Base-by-base conservation (phyloP, 2,888 invertebrate genomes). In the Lymantria dispar region DNA sequence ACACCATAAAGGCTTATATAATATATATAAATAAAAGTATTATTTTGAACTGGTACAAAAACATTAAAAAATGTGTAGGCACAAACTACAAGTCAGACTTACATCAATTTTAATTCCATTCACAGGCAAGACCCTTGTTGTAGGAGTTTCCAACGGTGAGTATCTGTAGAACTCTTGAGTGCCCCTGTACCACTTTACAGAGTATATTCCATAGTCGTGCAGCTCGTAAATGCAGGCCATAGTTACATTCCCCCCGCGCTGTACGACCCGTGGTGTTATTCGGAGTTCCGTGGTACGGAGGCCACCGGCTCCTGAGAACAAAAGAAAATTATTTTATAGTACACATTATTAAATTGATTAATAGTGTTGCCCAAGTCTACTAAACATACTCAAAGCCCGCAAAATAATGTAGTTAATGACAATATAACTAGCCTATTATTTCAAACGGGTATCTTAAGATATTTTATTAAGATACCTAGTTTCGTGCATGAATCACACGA, bases 121-220 rank as follows among this genome's bases (percentile, higher is more conserved):
- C 62, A 94, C 93, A 54, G 94, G 93, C 79, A 95, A 94, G 62
- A 94, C 93, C 86, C 95, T 96, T 15, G 94, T 95, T 36, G 93
- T 92, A 5, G 96, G 95, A 46, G 86, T 86, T 73, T 96, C 96
- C 59, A 94, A 92, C 9, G 97, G 96, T 10, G 95, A 94, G 80
- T 94, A 97, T 69, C 96, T 93, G 86, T 96, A 97, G 89, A 97
- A 97, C 90, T 97, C 97, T 73, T 94, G 93, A 64, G 89, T 92
- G 40, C 96, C 97, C 68, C 94, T 94, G 91, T 96, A 97, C 95
- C 96, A 97, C 92, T 96, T 96, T 52, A 97, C 95, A 0, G 96
- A 94, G 84, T 97, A 97, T 50, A 97, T 93, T 8, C 94, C 94
- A 52, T 94, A 94, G 42, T 94, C 94, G 71, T 95, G 94, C 64